Evolutionary conservation across 2,797 vertebrate genomes (phyloP).

Genomic region (Leucoraja ocellata): DNA sequence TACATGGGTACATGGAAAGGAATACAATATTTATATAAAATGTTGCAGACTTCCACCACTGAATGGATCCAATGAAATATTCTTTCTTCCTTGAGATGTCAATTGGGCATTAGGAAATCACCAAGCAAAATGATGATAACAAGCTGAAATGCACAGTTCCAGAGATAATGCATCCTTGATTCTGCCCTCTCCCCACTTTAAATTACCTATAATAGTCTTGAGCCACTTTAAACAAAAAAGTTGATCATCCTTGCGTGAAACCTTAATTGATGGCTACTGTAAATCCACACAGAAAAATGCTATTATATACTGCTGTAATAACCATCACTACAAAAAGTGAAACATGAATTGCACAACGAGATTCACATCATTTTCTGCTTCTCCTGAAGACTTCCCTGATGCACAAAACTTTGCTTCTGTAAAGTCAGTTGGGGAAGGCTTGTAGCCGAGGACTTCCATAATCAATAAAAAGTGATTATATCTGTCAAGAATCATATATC

Average conservation of each 20-base stretch:
- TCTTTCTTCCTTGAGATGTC: too few relatives aligned
- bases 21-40: background rate
- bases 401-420: background rate
- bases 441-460: background rate
- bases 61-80: background rate
- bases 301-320: background rate
- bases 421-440: background rate
- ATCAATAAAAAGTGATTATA: background rate
- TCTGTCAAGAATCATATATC: background rate
- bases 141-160: background rate
- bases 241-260: background rate
- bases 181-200: too few relatives aligned
- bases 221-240: background rate
- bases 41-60: background rate
- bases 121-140: background rate
- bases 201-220: background rate
- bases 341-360: background rate
- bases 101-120: background rate
- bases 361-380: background rate
- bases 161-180: background rate
- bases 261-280: background rate
- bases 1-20: background rate
- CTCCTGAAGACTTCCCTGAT: background rate
- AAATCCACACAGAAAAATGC: background rate
- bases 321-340: background rate